A percentile compares a stretch with the other conserved stretches of the same genome.
Evolutionary conservation across 2,797 vertebrate genomes (phyloP).

Genomic region (Zenarchopterus dispar): DNA sequence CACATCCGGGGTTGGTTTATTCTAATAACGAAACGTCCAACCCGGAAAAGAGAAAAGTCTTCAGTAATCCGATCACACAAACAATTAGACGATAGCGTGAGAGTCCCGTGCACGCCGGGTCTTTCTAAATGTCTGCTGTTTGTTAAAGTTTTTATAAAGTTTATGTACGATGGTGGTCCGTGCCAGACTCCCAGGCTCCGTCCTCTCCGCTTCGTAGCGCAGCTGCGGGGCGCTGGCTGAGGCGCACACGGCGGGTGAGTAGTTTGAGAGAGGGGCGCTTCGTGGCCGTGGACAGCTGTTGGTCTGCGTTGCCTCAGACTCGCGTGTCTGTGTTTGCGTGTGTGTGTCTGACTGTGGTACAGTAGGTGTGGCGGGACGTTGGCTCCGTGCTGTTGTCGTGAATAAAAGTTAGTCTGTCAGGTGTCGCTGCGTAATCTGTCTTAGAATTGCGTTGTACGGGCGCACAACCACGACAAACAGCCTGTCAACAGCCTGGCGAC

Average conservation of each 20-base stretch:
- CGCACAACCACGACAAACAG: too few relatives aligned
- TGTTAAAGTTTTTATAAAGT: conserved; percentile 34
- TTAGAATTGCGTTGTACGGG: not conserved
- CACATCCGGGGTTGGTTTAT: conserved; percentile 85
- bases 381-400: conserved; percentile 53
- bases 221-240: conserved; percentile 69
- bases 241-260: conserved; percentile 71
- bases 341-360: conserved; percentile 2
- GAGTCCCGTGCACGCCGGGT: conserved; percentile 24
- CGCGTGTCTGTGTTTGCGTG: not conserved
- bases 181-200: not conserved
- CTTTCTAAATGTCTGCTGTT: not conserved
- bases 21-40: conserved; percentile 77
- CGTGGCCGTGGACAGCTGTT: not conserved
- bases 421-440: conserved; percentile 46
- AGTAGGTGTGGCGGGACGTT: conserved; percentile 61
- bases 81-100: conserved; percentile 45
- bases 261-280: conserved; percentile 11
- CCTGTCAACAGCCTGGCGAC: too few relatives aligned
- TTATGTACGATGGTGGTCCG: conserved; percentile 37
- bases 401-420: conserved; percentile 40
- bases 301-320: too few relatives aligned
- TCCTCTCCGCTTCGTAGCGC: conserved; percentile 43
- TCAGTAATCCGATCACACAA: conserved; percentile 61
- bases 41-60: conserved; percentile 78